Conservation (phyloP, 2,888 invertebrate species). For the Rhamphomyia laevipes region DNA sequence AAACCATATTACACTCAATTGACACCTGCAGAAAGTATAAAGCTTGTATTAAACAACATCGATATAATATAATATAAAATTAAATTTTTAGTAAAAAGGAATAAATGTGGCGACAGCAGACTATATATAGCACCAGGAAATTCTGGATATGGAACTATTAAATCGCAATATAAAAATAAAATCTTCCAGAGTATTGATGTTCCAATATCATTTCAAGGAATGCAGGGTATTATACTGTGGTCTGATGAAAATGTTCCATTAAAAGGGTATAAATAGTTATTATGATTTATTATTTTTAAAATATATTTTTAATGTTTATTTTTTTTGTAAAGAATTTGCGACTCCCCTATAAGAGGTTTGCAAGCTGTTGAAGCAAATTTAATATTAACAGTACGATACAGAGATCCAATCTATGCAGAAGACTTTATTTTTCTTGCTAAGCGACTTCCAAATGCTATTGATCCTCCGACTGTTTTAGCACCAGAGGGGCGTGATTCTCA, state of each 20-base stretch:
- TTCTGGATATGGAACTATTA: slow-evolving; percentile 55
- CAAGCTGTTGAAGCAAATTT: slow-evolving; percentile 47
- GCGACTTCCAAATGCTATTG: slow-evolving; percentile 50
- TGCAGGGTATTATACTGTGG: slow-evolving; percentile 66
- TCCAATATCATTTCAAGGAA: slow-evolving; percentile 59
- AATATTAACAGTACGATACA: slow-evolving; percentile 55
- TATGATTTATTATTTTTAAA: slow-evolving; percentile 4
- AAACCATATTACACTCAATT: slow-evolving; percentile 67
- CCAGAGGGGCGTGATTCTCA: slow-evolving; percentile 61
- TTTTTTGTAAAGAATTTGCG: slow-evolving; percentile 38
- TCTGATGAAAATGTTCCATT: slow-evolving; percentile 56
- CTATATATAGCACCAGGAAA: slow-evolving; percentile 71
- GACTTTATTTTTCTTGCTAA: slow-evolving; percentile 70
- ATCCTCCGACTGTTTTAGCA: slow-evolving; percentile 66
- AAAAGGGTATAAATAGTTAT: slow-evolving; percentile 44
- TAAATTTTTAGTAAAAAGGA: slow-evolving; percentile 51
- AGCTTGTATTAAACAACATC: neutral
- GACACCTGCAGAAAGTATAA: slow-evolving; percentile 67
- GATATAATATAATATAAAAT: neutral
- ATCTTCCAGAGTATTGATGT: slow-evolving; percentile 43
- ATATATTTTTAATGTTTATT: slow-evolving; percentile 9
- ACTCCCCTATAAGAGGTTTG: slow-evolving; percentile 60
- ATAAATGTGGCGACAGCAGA: slow-evolving; percentile 79
- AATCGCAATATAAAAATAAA: slow-evolving; percentile 53
- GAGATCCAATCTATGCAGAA: slow-evolving; percentile 65